Evolutionary conservation across 2,113 vertebrate genomes (phyloP).

Genomic region (Prochilodus magdalenae): DNA sequence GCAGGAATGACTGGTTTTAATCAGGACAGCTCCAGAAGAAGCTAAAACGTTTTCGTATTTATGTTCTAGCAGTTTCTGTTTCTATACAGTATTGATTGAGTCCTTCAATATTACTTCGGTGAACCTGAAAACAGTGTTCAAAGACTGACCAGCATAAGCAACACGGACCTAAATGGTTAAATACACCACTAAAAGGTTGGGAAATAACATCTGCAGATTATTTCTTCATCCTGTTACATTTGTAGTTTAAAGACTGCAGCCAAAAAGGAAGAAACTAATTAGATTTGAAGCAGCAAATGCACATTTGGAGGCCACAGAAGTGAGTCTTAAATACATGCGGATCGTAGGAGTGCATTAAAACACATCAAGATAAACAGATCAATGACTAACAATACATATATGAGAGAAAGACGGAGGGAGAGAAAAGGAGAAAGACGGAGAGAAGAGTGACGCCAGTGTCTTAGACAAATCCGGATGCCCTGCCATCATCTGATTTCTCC

Average conservation of each 20-base stretch:
- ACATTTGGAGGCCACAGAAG: neutral
- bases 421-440: neutral
- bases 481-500: slow-evolving; percentile 16
- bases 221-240: neutral
- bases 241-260: neutral
- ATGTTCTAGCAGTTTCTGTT: neutral
- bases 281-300: neutral
- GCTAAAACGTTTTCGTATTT: neutral
- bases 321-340: neutral
- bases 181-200: neutral
- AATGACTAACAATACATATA: neutral
- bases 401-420: neutral
- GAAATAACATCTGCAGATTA: neutral
- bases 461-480: slow-evolving; percentile 21
- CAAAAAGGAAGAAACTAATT: neutral
- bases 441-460: slow-evolving; percentile 7
- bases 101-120: neutral
- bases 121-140: neutral
- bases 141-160: neutral
- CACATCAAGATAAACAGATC: neutral
- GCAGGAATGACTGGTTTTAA: slow-evolving; percentile 13
- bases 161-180: slow-evolving; percentile 4
- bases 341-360: neutral
- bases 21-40: neutral
- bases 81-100: neutral